These are phyloP conservation scores for Ictalurus furcatus DNA, from an alignment of 2,113 vertebrate species.

Conservation along the genomic window DNA sequence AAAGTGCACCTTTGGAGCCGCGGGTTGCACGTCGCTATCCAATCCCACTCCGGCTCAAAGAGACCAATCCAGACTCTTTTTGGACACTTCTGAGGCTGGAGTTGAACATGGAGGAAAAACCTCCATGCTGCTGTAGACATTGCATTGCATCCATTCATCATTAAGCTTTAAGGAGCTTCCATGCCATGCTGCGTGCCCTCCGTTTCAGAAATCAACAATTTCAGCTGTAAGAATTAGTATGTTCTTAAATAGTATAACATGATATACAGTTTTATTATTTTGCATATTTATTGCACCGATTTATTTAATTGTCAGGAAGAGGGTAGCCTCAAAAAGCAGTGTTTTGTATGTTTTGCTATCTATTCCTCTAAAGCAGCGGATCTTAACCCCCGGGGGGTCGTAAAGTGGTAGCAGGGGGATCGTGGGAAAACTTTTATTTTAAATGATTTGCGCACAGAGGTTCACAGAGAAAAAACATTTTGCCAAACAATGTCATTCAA, in stretches of 20 bases:
- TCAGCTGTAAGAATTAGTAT: not conserved
- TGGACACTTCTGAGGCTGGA: not conserved
- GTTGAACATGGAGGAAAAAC: not conserved
- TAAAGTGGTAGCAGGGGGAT: no score
- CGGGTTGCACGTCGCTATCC: not conserved
- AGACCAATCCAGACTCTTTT: not conserved
- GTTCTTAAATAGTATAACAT: not conserved
- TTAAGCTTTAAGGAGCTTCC: not conserved
- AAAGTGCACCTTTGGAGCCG: not conserved
- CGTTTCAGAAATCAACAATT: not conserved
- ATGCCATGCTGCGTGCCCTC: not conserved
- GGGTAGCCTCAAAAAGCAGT: not conserved
- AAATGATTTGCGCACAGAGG: no score
- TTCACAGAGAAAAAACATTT: no score
- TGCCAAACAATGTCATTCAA: no score
- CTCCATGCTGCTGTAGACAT: not conserved
- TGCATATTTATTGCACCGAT: not conserved
- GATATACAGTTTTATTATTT: not conserved
- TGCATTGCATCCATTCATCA: not conserved
- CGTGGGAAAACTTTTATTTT: no score
- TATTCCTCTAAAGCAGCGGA: not conserved
- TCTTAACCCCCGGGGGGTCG: no score
- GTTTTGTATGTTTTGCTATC: not conserved
- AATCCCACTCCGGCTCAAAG: not conserved
- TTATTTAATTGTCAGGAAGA: not conserved